phyloP scores from a whole-genome alignment of 1,140 invertebrate genomes.

The Diorhabda elongata region DNA sequence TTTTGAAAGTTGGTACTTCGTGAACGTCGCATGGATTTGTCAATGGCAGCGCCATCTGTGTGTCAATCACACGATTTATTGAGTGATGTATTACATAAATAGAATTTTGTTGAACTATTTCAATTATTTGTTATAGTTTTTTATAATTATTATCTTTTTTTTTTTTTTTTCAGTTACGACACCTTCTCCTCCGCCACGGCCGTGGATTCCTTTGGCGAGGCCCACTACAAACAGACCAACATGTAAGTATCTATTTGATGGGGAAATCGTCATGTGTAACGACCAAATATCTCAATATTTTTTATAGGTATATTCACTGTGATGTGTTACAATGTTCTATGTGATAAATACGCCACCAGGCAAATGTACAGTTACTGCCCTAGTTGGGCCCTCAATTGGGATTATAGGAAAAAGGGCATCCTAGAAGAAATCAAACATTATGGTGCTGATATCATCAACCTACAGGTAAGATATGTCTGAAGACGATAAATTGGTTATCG shows the following conservation, averaged over 20 bases:
- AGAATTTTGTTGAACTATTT: no score
- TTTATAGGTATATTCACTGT: constrained; percentile 90
- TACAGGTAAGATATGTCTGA: constrained; percentile 54
- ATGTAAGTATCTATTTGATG: constrained; percentile 61
- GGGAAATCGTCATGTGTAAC: no score
- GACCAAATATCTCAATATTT: neutral
- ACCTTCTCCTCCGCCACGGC: constrained; percentile 81
- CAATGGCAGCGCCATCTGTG: no score
- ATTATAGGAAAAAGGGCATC: constrained; percentile 97
- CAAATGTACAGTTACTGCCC: constrained; percentile 98
- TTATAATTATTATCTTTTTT: neutral
- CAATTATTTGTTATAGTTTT: neutral
- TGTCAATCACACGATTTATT: no score
- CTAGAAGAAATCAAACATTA: constrained; percentile 94
- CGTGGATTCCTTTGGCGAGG: constrained; percentile 87
- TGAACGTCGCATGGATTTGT: no score
- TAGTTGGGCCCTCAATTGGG: constrained; percentile 96
- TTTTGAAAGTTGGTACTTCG: no score
- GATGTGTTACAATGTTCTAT: constrained; percentile 99
- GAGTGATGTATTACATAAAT: no score
- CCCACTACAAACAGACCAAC: constrained; percentile 80
- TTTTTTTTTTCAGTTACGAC: constrained; percentile 75
- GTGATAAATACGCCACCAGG: constrained; percentile 97
- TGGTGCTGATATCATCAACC: constrained; percentile 95
- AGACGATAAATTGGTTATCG: no score